Evolutionary conservation across 1,140 invertebrate species (phyloP).

Genomic region (Temnothorax nylanderi): DNA sequence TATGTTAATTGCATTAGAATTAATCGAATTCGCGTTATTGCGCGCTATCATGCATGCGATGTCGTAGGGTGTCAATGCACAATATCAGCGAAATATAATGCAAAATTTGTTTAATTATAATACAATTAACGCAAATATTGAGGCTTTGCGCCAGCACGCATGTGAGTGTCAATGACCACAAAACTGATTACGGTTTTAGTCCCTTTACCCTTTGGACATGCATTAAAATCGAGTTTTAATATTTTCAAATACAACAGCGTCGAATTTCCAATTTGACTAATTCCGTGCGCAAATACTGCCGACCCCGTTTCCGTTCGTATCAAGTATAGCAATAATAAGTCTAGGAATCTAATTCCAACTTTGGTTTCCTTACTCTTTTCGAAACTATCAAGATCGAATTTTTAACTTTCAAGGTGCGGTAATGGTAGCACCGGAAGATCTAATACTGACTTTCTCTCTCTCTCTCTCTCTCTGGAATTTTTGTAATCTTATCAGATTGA

Average conservation of each 20-base stretch:
- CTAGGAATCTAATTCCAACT: constrained; percentile 34
- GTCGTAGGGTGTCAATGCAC: background rate
- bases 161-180: constrained; percentile 40
- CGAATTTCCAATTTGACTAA: background rate
- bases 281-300: background rate
- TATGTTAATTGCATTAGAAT: constrained; percentile 40
- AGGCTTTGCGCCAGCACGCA: constrained; percentile 24
- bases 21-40: constrained; percentile 33
- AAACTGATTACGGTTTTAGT: constrained; percentile 40
- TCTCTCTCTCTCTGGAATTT: background rate
- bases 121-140: constrained; percentile 40
- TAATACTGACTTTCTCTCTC: background rate
- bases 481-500: constrained; percentile 24
- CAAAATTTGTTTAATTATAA: constrained; percentile 35
- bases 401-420: background rate
- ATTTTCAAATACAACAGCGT: background rate
- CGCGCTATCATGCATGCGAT: background rate
- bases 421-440: constrained; percentile 1
- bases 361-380: background rate
- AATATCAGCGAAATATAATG: constrained; percentile 1
- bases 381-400: constrained; percentile 23
- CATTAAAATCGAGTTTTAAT: background rate
- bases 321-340: background rate
- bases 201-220: background rate
- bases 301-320: background rate